Conservation (phyloP, 1,140 invertebrate species). For the Drosophila fuyamai region DNA sequence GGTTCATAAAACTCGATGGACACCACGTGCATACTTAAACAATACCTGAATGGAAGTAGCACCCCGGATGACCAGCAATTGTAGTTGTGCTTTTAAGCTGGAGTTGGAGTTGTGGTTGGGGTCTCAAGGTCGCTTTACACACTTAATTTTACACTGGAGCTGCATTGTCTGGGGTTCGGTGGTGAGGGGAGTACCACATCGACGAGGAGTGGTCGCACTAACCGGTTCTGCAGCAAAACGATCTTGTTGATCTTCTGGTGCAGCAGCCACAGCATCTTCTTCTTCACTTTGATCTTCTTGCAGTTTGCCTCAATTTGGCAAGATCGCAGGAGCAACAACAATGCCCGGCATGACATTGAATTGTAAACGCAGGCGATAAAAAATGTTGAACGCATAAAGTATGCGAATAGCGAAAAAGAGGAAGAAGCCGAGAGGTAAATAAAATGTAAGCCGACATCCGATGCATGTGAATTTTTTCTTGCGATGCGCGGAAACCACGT, state of each 20-base stretch:
- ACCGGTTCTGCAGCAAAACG: conserved; percentile 51
- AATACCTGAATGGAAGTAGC: conserved; percentile 23
- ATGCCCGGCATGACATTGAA: conserved; percentile 67
- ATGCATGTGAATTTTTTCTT: conserved; percentile 59
- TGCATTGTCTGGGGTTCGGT: conserved; percentile 25
- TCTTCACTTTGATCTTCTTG: not conserved
- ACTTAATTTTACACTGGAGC: conserved; percentile 25
- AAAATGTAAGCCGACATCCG: conserved; percentile 56
- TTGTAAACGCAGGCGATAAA: conserved; percentile 67
- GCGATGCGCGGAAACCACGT: conserved; percentile 17
- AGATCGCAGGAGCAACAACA: conserved; percentile 41
- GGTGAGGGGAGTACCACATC: not conserved
- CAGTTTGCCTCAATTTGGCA: conserved; percentile 28
- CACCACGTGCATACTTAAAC: conserved; percentile 28
- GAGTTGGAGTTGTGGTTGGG: conserved; percentile 21
- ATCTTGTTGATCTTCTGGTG: conserved; percentile 41
- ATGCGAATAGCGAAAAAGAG: conserved; percentile 23
- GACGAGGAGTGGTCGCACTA: conserved; percentile 17
- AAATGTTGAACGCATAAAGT: conserved; percentile 44
- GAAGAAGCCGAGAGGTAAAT: conserved; percentile 43
- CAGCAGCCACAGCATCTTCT: conserved; percentile 25
- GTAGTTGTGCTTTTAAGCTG: conserved; percentile 31
- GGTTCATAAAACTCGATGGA: conserved; percentile 40
- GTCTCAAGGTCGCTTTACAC: conserved; percentile 43
- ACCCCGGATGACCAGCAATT: conserved; percentile 37